Evolutionary conservation across 2,113 vertebrate genomes (phyloP), one percentile per base, ranked within the genome.

Genomic region (Petromus typicus): DNA sequence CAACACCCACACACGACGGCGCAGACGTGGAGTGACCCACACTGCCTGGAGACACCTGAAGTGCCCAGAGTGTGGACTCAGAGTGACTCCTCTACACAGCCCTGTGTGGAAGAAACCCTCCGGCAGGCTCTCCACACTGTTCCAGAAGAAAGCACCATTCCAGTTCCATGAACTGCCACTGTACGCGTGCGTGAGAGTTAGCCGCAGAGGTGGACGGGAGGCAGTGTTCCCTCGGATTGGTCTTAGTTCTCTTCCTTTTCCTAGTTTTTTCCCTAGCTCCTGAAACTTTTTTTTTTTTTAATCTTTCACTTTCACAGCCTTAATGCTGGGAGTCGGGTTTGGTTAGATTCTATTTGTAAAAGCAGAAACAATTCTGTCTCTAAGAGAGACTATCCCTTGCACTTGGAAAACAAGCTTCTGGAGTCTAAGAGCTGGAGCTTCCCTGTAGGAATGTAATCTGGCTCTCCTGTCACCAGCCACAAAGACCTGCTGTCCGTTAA

Each of bases 1-100:
- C 1, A 3, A 23, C 22, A 6, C 3, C 71, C 0, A 0, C 43
- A 40, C 86, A 10, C 0, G 16, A 3, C 0, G 6, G 30, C 51
- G 66, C 43, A 20, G 83, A 73, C 73, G 54, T 54, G 23, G 43
- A 13, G 45, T 34, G 25, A 87, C 61, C 86, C 25, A 79, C 11
- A n/a, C 13, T 48, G 37, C 78, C 76, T 18, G 18, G 63, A 5
- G 56, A 86, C 23, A 27, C 85, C 67, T 1, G 45, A 48, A 20
- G 23, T 0, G 5, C 43, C 86, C 9, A 64, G 75, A 2, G 56
- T 57, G 11, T 2, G 7, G 1, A 7, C 12, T 23, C 82, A 25
- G 89, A 45, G 13, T 1, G 69, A 37, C 57, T 45, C 25, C 67
- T 18, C 37, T 3, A 27, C 0, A 45, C 0, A 34, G 30, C 10